Percentiles rank a stretch among this genome's conserved stretches.
Evolutionary conservation across 2,888 invertebrate species (phyloP).

Genomic region (Euzetes globulus): DNA sequence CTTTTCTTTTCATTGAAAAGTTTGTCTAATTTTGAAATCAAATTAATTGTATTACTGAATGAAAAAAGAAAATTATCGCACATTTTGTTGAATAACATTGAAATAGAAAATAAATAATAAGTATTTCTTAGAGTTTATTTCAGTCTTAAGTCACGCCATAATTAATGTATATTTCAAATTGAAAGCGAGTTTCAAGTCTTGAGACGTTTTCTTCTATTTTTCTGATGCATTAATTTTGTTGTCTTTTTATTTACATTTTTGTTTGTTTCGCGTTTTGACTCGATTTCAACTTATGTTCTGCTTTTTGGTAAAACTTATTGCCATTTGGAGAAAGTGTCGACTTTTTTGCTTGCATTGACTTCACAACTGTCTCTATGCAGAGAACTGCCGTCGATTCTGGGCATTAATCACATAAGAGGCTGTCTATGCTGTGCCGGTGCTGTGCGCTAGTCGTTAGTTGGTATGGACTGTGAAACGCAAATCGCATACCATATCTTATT

Average conservation of each 20-base stretch:
- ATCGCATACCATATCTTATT: not conserved
- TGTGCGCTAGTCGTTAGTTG: not conserved
- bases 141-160: not conserved
- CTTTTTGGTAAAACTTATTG: not conserved
- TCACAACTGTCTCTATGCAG: not conserved
- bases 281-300: not conserved
- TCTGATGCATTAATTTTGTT: not conserved
- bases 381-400: not conserved
- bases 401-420: not conserved
- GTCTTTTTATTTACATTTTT: not conserved
- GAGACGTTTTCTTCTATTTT: not conserved
- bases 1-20: no score
- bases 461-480: not conserved
- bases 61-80: not conserved
- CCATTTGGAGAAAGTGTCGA: conserved; percentile 8
- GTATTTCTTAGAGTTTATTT: not conserved
- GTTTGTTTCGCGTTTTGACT: not conserved
- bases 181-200: not conserved
- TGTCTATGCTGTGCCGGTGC: not conserved
- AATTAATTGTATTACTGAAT: not conserved
- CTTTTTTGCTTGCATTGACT: not conserved
- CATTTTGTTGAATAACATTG: not conserved
- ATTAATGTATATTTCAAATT: conserved; percentile 8
- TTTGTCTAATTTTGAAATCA: not conserved
- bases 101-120: not conserved